Conservation (phyloP, 2,888 invertebrate genomes). For the Andrena marginata region DNA sequence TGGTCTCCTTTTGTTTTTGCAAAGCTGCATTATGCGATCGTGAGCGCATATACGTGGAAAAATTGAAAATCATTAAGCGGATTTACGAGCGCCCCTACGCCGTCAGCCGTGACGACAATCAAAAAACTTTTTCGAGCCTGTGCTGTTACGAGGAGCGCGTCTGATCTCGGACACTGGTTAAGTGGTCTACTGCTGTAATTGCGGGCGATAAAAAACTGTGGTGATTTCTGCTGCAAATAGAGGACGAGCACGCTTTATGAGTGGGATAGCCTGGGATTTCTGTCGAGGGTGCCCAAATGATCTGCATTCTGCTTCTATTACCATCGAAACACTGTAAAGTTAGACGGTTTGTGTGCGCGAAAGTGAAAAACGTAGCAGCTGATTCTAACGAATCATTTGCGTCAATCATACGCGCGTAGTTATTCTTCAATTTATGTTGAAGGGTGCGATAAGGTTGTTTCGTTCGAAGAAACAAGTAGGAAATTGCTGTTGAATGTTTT, state of each 20-base stretch:
- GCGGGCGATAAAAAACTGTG: conserved; percentile 1
- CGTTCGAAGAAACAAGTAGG: too few species aligned
- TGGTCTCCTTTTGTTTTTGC: conserved; percentile 1
- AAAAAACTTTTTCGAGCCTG: conserved; percentile 18
- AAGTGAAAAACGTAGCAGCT: too few species aligned
- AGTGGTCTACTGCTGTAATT: conserved; percentile 19
- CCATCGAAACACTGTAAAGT: not conserved
- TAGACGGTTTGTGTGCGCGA: not conserved
- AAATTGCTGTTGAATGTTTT: too few species aligned
- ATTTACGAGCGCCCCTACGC: conserved; percentile 26
- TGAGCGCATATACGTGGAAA: conserved; percentile 12
- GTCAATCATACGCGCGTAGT: too few species aligned
- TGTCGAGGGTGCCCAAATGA: not conserved
- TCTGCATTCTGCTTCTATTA: not conserved
- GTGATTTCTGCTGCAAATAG: not conserved
- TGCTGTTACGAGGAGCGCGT: conserved; percentile 5
- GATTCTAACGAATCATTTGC: too few species aligned
- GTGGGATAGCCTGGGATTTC: not conserved
- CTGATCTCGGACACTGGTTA: conserved; percentile 13
- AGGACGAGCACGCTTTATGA: not conserved
- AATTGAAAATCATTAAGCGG: conserved; percentile 22
- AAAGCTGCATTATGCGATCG: conserved; percentile 9
- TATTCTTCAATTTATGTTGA: too few species aligned
- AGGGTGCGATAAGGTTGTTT: too few species aligned
- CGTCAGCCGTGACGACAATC: conserved; percentile 27